Percentiles rank a stretch among this genome's conserved stretches.
These are phyloP conservation scores for Cairina moschata DNA, from an alignment of 2,113 vertebrate genomes.

Conservation along the genomic window DNA sequence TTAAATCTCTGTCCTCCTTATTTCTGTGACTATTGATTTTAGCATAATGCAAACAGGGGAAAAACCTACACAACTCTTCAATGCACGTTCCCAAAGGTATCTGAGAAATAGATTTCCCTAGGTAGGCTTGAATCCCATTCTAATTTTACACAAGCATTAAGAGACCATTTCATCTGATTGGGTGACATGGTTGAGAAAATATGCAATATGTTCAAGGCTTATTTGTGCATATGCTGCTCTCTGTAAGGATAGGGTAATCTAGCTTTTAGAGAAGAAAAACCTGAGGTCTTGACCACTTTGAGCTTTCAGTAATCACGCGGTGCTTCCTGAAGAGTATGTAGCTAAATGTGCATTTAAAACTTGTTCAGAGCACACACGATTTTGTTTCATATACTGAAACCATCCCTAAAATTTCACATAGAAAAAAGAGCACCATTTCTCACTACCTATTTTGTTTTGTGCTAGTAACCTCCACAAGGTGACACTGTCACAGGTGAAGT, in stretches of 20 bases:
- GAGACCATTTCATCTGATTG: constrained; percentile 71
- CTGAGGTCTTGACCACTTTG: neutral
- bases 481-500: neutral
- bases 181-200: constrained; percentile 72
- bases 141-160: constrained; percentile 71
- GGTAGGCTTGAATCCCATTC: constrained; percentile 61
- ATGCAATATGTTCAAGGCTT: constrained; percentile 66
- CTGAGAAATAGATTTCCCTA: constrained; percentile 65
- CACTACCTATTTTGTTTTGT: neutral
- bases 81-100: constrained; percentile 39
- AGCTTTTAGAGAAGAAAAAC: neutral
- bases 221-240: constrained; percentile 55
- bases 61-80: constrained; percentile 1
- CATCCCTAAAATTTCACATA: neutral
- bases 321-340: neutral
- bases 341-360: neutral
- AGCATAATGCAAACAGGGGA: neutral
- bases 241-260: neutral
- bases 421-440: neutral
- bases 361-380: neutral
- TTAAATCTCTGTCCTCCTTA: neutral
- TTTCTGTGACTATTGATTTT: neutral
- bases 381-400: neutral
- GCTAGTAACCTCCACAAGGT: neutral
- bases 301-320: neutral